phyloP scores from a whole-genome alignment of 92 coral and sea anemone genomes.

The Metridium senile region DNA sequence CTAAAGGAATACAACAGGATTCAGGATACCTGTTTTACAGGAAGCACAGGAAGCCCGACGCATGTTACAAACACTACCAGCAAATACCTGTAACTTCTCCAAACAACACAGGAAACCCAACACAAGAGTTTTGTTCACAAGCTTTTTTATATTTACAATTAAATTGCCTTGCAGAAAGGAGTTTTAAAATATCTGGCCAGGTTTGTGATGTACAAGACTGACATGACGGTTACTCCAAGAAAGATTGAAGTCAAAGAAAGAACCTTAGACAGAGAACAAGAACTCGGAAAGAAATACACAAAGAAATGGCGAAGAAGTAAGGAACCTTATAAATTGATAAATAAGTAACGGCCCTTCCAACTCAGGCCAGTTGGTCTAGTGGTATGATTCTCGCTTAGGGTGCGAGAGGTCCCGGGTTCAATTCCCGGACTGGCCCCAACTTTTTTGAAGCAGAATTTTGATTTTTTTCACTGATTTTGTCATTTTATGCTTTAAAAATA shows the following conservation, averaged over 20 bases:
- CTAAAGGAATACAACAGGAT: too few relatives aligned
- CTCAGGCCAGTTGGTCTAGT: conserved; percentile 71
- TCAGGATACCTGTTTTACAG: neutral
- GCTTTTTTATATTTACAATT: neutral
- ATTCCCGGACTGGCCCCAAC: conserved; percentile 75
- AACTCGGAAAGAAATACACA: conserved; percentile 16
- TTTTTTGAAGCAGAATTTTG: neutral
- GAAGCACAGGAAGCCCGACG: conserved; percentile 11
- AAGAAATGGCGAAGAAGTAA: conserved; percentile 72
- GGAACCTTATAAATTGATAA: conserved; percentile 4
- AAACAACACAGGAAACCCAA: neutral
- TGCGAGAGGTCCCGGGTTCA: conserved; percentile 97
- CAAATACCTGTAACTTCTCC: neutral
- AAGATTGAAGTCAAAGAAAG: conserved; percentile 46
- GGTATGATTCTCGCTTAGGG: conserved; percentile 97
- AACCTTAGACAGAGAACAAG: conserved; percentile 4
- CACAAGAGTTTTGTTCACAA: neutral
- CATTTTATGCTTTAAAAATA: neutral
- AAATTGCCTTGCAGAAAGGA: conserved; percentile 61
- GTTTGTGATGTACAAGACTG: conserved; percentile 68
- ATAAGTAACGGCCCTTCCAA: too few relatives aligned
- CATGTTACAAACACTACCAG: neutral
- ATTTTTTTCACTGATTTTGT: neutral
- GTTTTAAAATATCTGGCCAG: conserved; percentile 73
- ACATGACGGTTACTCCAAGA: conserved; percentile 18